Percentiles rank a stretch among this genome's conserved stretches.
Evolutionary conservation across 2,888 invertebrate species (phyloP).

Genomic region (Disparrhopalites patrizii): DNA sequence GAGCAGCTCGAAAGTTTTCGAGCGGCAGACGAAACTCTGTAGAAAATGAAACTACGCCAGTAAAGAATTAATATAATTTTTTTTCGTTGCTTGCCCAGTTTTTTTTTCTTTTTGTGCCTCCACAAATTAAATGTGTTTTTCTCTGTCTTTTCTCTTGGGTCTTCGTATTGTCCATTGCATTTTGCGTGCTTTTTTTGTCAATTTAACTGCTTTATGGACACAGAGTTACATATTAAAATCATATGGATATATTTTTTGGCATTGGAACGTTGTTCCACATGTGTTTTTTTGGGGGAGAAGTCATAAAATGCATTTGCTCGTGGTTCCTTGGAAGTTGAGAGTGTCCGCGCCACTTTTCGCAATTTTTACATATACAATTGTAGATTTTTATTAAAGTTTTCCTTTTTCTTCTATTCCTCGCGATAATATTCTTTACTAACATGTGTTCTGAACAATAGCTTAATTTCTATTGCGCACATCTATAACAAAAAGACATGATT

Average conservation of each 20-base stretch:
- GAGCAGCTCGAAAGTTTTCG: slow-evolving; percentile 19
- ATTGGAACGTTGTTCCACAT: too few relatives aligned
- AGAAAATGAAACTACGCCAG: slow-evolving; percentile 43
- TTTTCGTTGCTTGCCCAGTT: neutral
- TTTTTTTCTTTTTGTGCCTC: neutral
- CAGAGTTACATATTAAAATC: too few relatives aligned
- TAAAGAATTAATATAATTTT: slow-evolving; percentile 37
- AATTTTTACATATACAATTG: too few relatives aligned
- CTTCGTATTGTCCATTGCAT: neutral
- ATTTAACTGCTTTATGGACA: too few relatives aligned
- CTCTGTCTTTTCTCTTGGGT: neutral
- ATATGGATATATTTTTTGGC: too few relatives aligned
- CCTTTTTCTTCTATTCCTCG: neutral
- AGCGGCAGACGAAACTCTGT: slow-evolving; percentile 30
- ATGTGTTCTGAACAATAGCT: too few relatives aligned
- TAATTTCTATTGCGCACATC: too few relatives aligned
- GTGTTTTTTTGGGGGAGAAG: too few relatives aligned
- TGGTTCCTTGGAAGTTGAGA: neutral
- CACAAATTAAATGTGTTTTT: neutral
- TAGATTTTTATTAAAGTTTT: neutral
- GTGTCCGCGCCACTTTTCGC: too few relatives aligned
- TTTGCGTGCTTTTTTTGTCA: neutral
- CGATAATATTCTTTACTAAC: too few relatives aligned
- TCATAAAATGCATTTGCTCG: neutral
- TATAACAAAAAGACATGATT: too few relatives aligned